phyloP scores from a whole-genome alignment of 2,797 vertebrate genomes.

The Triplophysa yarkandensis region DNA sequence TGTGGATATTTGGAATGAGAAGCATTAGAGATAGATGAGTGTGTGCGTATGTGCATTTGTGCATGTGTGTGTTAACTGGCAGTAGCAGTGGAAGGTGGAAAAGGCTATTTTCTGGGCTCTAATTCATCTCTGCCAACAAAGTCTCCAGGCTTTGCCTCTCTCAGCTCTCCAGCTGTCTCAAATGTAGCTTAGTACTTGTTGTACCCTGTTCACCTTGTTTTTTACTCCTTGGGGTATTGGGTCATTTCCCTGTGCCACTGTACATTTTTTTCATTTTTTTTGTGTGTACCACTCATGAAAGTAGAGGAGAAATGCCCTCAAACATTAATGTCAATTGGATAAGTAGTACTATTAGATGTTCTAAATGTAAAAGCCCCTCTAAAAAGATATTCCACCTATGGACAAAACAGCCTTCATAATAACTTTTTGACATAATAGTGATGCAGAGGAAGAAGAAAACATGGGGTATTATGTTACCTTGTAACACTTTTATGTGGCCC shows the following conservation, averaged over 20 bases:
- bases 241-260: conserved; percentile 48
- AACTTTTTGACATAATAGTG: conserved; percentile 4
- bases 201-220: conserved; percentile 66
- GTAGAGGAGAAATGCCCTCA: conserved; percentile 47
- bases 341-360: conserved; percentile 40
- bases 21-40: conserved; percentile 50
- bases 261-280: conserved; percentile 39
- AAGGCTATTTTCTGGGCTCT: conserved; percentile 74
- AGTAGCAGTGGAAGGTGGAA: conserved; percentile 68
- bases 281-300: conserved; percentile 46
- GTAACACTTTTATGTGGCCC: conserved; percentile 2
- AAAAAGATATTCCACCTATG: conserved; percentile 37
- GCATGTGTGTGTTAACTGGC: conserved; percentile 64
- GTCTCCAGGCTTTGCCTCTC: conserved; percentile 63
- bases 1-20: conserved; percentile 65
- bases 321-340: conserved; percentile 50
- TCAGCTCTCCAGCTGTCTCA: conserved; percentile 58
- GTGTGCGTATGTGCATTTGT: conserved; percentile 18
- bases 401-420: conserved; percentile 39
- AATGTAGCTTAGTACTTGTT: conserved; percentile 61
- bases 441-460: conserved; percentile 2
- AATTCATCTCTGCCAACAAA: conserved; percentile 82
- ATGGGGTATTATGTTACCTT: conserved; percentile 7
- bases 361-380: neutral
- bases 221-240: conserved; percentile 54